Evolutionary conservation across 2,888 invertebrate genomes (phyloP).

Genomic region (Petrolisthes cinctipes): DNA sequence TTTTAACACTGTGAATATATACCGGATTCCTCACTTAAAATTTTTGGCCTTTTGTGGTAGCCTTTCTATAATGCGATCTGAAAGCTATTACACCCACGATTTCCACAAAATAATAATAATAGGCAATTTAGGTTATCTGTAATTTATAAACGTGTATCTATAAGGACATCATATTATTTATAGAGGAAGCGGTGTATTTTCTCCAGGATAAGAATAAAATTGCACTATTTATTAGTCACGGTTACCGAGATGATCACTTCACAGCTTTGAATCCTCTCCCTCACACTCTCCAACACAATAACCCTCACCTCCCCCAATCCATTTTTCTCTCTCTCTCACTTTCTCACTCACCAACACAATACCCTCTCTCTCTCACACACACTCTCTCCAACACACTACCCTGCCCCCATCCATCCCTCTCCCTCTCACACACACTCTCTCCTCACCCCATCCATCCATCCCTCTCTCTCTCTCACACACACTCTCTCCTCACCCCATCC

Average conservation of each 20-base stretch:
- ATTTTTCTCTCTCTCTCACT: not conserved
- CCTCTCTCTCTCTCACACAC: conserved; percentile 6
- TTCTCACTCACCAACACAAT: not conserved
- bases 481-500: not conserved
- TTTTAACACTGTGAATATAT: no score
- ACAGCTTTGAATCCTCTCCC: not conserved
- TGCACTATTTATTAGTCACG: not conserved
- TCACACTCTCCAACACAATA: no score
- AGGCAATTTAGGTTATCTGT: no score
- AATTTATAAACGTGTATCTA: no score
- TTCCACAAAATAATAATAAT: no score
- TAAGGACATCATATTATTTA: no score
- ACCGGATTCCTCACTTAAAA: no score
- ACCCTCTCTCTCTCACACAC: conserved; percentile 13
- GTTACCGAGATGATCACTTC: not conserved
- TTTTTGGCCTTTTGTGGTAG: no score
- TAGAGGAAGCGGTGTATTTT: not conserved
- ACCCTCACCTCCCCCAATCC: not conserved
- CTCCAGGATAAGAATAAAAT: no score
- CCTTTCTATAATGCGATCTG: no score
- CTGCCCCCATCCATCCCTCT: not conserved
- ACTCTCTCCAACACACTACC: not conserved
- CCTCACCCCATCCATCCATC: not conserved
- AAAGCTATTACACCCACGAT: no score
- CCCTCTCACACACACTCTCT: not conserved